Evolutionary conservation across 1,140 invertebrate species (phyloP).

Genomic region (Lordiphosa collinella): DNA sequence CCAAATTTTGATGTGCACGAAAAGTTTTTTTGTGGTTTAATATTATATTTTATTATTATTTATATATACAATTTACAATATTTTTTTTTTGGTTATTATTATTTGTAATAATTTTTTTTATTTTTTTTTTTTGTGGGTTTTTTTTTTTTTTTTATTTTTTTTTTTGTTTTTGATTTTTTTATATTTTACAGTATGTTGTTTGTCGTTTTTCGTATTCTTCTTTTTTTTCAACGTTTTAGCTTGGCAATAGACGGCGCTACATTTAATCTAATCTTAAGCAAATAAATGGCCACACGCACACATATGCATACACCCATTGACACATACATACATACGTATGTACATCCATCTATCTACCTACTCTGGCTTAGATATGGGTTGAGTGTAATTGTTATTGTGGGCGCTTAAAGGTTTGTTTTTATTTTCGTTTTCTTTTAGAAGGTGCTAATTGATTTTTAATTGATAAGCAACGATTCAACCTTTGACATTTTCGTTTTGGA

Average conservation of each 20-base stretch:
- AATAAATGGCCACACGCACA: constrained; percentile 22
- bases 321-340: too few species aligned
- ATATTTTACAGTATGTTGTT: constrained; percentile 4
- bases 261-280: constrained; percentile 66
- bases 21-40: too few species aligned
- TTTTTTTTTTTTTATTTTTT: too few species aligned
- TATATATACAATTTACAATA: too few species aligned
- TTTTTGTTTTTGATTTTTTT: too few species aligned
- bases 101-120: too few species aligned
- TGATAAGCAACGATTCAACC: constrained; percentile 1
- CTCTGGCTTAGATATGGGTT: constrained; percentile 24
- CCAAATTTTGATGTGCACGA: too few species aligned
- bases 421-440: neutral
- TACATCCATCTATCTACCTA: constrained; percentile 12
- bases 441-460: constrained; percentile 11
- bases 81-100: too few species aligned
- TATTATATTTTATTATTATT: too few species aligned
- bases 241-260: constrained; percentile 35
- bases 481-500: neutral
- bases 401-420: constrained; percentile 23
- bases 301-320: too few species aligned
- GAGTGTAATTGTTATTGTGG: constrained; percentile 23
- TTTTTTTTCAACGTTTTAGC: constrained; percentile 26
- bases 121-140: too few species aligned
- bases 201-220: constrained; percentile 2